Evolutionary conservation across 2,888 invertebrate species (phyloP).

Genomic region (Pristionchus japonicus): DNA sequence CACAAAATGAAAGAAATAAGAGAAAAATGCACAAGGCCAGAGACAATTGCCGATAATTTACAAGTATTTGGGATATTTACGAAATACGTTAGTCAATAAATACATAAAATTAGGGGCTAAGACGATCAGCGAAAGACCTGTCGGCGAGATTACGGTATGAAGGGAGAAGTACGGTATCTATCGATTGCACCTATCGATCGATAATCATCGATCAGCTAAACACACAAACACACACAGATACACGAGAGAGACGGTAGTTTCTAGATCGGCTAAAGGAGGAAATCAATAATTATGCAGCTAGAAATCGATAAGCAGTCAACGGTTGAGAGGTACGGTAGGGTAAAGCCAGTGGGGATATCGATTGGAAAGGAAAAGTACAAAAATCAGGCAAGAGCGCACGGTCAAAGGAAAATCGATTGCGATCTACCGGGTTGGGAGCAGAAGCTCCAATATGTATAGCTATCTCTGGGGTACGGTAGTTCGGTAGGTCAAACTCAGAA

Average conservation of each 20-base stretch:
- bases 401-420: neutral
- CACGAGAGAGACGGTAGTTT: neutral
- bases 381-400: neutral
- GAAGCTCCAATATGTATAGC: neutral
- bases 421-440: neutral
- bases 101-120: constrained; percentile 8
- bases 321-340: constrained; percentile 38
- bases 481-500: neutral
- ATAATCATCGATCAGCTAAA: neutral
- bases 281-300: neutral
- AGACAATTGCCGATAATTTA: neutral
- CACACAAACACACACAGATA: neutral
- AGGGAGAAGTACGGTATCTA: neutral
- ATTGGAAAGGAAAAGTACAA: neutral
- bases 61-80: neutral
- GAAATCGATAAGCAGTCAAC: constrained; percentile 19
- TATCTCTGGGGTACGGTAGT: neutral
- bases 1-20: neutral
- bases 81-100: neutral
- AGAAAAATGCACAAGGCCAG: neutral
- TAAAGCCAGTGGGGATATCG: constrained; percentile 14
- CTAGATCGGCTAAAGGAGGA: constrained; percentile 1
- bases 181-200: constrained; percentile 33
- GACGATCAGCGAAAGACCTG: constrained; percentile 26
- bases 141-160: constrained; percentile 24